These are phyloP conservation scores for Ianthella basta DNA, from an alignment of 37 sponge, comb jelly and placozoan genomes.

Conservation along the genomic window DNA sequence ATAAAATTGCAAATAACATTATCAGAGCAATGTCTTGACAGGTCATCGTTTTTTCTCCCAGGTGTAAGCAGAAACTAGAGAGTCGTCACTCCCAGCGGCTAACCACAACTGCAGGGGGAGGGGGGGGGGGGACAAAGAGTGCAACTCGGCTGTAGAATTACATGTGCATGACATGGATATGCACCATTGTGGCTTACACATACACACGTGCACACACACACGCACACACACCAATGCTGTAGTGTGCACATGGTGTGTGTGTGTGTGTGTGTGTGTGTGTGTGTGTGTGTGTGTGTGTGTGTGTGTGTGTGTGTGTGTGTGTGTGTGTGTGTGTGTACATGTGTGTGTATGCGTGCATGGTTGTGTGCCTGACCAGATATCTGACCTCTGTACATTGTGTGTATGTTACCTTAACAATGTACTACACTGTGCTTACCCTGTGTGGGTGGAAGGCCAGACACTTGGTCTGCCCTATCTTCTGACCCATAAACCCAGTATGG, in stretches of 20 bases:
- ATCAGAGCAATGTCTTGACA: not conserved
- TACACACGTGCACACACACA: not conserved
- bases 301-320: not conserved
- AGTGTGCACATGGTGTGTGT: not conserved
- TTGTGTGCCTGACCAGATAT: too few species aligned
- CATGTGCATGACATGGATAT: not conserved
- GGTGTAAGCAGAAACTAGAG: constrained; percentile 74
- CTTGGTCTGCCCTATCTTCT: constrained; percentile 81
- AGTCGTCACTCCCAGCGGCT: constrained; percentile 83
- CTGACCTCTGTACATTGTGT: too few species aligned
- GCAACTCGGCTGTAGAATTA: not conserved
- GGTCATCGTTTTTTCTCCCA: constrained; percentile 59
- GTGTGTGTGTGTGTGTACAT: too few species aligned
- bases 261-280: not conserved
- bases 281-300: not conserved
- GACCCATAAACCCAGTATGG: constrained; percentile 96
- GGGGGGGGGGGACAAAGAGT: too few species aligned
- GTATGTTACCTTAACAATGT: too few species aligned
- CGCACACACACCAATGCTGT: not conserved
- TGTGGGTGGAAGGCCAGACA: constrained; percentile 93
- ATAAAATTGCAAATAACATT: not conserved
- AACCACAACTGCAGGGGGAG: constrained; percentile 62
- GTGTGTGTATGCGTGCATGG: too few species aligned
- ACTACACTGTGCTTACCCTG: constrained; percentile 45
- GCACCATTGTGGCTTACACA: not conserved